These are phyloP conservation scores for Esperia sulphurella DNA, from an alignment of 2,888 invertebrate genomes.

Conservation along the genomic window DNA sequence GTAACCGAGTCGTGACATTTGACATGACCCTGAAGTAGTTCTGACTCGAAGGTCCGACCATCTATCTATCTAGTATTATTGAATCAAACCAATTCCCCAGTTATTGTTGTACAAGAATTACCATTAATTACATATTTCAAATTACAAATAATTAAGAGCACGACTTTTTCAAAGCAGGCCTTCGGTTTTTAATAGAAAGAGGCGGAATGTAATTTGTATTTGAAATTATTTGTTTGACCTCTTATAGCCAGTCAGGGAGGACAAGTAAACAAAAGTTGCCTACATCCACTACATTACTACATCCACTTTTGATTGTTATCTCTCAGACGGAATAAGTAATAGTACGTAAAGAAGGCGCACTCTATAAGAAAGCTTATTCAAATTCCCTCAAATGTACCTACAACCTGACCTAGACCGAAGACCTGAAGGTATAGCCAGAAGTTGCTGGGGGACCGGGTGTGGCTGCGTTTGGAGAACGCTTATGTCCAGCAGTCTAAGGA, in stretches of 20 bases:
- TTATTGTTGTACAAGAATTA: slow-evolving; percentile 1
- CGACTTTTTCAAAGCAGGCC: slow-evolving; percentile 21
- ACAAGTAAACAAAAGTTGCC: neutral
- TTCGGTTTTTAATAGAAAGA: slow-evolving; percentile 29
- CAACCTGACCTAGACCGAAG: too few relatives aligned
- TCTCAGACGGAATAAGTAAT: too few relatives aligned
- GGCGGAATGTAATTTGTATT: slow-evolving; percentile 20
- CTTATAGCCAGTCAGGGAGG: neutral
- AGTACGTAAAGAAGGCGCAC: too few relatives aligned
- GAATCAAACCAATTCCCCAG: neutral
- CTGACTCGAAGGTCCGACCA: slow-evolving; percentile 7
- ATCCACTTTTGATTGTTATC: too few relatives aligned
- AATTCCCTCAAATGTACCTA: too few relatives aligned
- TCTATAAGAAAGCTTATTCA: too few relatives aligned
- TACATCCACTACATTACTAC: too few relatives aligned
- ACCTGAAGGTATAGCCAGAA: too few relatives aligned
- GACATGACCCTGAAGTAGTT: slow-evolving; percentile 38
- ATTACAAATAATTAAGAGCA: slow-evolving; percentile 25
- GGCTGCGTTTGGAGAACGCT: too few relatives aligned
- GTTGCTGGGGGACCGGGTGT: too few relatives aligned
- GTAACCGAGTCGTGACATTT: slow-evolving; percentile 35
- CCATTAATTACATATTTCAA: slow-evolving; percentile 2
- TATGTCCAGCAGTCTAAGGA: too few relatives aligned
- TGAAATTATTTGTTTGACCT: slow-evolving; percentile 24
- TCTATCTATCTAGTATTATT: slow-evolving; percentile 1